Evolutionary conservation across 1,140 invertebrate species (phyloP), one percentile per base, ranked within the genome.

Genomic region (Odontomachus brunneus): DNA sequence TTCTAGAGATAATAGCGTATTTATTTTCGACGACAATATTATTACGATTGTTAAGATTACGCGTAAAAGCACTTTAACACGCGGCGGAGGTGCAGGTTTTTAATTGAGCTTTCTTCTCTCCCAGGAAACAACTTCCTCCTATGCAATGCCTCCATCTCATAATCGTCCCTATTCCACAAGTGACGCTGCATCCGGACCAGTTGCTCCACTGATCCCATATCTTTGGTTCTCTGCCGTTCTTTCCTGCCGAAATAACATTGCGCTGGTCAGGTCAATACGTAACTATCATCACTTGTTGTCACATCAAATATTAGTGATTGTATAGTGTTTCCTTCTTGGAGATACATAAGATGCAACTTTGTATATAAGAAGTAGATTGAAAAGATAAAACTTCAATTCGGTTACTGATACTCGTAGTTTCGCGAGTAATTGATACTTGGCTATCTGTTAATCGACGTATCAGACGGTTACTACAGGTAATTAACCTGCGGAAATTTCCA

Each of bases 71-170:
- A 5, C 15, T 51, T 86, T 74, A 90, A 89, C 94, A 95, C 1
- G 94, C 88, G 72, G 92, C 80, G 81, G 92, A 90, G 49, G 93
- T 93, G 84, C 94, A 95, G 3, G 92, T 94, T 86, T 92, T 94
- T 65, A 95, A 92, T 87, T 95, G 94, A n/a, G 94, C 94, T 85
- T 94, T 94, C 78, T 94, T 95, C 85, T 95, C 94, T 17, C 94
- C 94, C 11, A 90, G 53, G 7, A 91, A 92, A 85, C 94, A 95
- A 73, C 90, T 91, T 38, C 91, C 91, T 11, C 90, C 86, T n/a
- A 94, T 90, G 73, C 94, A 95, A 83, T 95, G 93, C 44, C 94
- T 88, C 94, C 94, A 94, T 74, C 94, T 86, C 51, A 90, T 91
- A 24, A 93, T 90, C 84, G 93, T 94, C 48, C 94, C 94, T 63